Base-by-base conservation (phyloP, 2,113 vertebrate species). In the Poeciliopsis turrubarensis region DNA sequence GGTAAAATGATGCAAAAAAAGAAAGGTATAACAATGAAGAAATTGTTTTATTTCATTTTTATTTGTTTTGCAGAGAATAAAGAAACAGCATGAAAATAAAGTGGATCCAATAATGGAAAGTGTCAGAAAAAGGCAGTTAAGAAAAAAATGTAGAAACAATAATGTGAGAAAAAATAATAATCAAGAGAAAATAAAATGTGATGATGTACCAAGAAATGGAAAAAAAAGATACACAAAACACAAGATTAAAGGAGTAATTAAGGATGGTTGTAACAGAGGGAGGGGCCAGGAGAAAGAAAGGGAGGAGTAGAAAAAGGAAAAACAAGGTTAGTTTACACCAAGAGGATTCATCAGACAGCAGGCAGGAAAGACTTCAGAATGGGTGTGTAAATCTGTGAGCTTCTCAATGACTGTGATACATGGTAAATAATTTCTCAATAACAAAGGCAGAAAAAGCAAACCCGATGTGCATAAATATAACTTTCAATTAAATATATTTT, bases 241-340 rank as follows among this genome's bases (percentile, higher is more conserved):
- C 30, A 72, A 37, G 47, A 22, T 17, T 27, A 17, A 27, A 32
- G 37, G 34, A 31, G 57, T 31, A 34, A 54, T 71, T 25, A 25
- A 41, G 30, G 7, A 64, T 27, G 51, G 3, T 34, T 5, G 11
- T 61, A 3, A 12, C 13, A 5, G 4, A 26, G 26, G 31, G 17
- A 39, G 32, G 5, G 27, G 7, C 19, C 8, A 63, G 2, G 60
- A 57, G 66, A 7, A 65, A 41, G 47, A 70, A 64, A 77, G 60
- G 65, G 67, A 67, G 44, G 68, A 64, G 70, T 47, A 29, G 66
- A 72, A 73, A 64, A 78, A 60, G 85, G 79, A 82, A 91, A 84
- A 93, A 87, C 84, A 84, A 93, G 80, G 89, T 95, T 94, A 95
- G 88, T 93, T 86, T 72, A 85, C 44, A 87, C 66, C 78, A 68